A percentile compares a stretch with the other conserved stretches of the same genome.
phyloP scores from a whole-genome alignment of 2,888 invertebrate genomes.

The Xylota sylvarum region DNA sequence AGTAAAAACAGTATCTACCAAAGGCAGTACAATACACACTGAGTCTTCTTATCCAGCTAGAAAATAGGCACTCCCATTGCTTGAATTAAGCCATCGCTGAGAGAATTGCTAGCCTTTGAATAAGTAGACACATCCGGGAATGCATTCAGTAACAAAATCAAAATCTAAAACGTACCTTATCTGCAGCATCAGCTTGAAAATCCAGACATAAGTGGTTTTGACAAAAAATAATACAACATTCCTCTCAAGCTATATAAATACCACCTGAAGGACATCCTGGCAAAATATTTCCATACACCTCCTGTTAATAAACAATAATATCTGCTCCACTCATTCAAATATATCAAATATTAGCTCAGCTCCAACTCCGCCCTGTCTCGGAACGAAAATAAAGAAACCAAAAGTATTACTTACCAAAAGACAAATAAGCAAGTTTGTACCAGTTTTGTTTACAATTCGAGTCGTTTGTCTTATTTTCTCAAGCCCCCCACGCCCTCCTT shows the following conservation, averaged over 20 bases:
- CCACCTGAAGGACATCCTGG: background rate
- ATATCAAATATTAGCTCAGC: slow-evolving; percentile 10
- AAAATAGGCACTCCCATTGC: no score
- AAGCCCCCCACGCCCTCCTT: slow-evolving; percentile 12
- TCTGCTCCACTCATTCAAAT: slow-evolving; percentile 3
- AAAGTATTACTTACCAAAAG: slow-evolving; percentile 51
- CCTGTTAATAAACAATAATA: background rate
- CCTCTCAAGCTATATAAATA: background rate
- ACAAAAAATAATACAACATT: no score
- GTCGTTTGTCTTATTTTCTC: slow-evolving; percentile 30
- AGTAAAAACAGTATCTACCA: no score
- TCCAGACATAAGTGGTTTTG: no score
- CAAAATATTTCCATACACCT: slow-evolving; percentile 4
- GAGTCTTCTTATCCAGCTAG: no score
- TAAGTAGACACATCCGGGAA: no score
- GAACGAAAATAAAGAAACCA: slow-evolving; percentile 51
- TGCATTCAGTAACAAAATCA: no score
- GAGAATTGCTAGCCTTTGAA: no score
- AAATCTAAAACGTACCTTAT: no score
- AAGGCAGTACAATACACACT: no score
- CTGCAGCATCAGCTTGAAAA: no score
- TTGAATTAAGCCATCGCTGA: no score
- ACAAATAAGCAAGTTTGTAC: slow-evolving; percentile 54
- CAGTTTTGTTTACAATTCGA: slow-evolving; percentile 55
- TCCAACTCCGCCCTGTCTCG: background rate